phyloP scores from a whole-genome alignment of 2,888 invertebrate genomes.

The Eristalinus sepulchralis region DNA sequence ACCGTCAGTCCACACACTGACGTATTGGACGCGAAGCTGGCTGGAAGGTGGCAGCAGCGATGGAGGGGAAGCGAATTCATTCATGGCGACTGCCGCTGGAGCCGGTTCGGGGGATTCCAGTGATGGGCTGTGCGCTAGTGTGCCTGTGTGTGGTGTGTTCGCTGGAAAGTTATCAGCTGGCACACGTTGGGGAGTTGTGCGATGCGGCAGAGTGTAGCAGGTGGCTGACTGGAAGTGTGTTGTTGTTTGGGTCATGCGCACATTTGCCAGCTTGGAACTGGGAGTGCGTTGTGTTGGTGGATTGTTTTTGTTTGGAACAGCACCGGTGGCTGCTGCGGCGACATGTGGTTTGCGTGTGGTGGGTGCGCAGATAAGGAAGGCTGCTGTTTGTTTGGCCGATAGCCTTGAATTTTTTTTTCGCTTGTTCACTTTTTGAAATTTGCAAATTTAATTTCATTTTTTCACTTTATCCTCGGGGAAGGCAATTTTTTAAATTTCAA shows the following conservation, averaged over 20 bases:
- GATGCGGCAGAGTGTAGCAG: constrained; percentile 35
- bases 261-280: constrained; percentile 30
- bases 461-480: no score
- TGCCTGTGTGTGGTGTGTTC: not conserved
- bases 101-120: constrained; percentile 45
- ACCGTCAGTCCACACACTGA: constrained; percentile 15
- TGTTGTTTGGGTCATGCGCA: constrained; percentile 65
- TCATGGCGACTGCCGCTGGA: constrained; percentile 42
- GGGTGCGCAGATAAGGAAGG: constrained; percentile 4
- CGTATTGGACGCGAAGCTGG: constrained; percentile 34
- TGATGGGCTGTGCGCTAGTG: not conserved
- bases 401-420: not conserved
- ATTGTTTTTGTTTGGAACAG: constrained; percentile 54
- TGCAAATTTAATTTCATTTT: not conserved
- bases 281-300: constrained; percentile 29
- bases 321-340: constrained; percentile 17
- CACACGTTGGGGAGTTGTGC: constrained; percentile 20
- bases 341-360: not conserved
- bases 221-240: constrained; percentile 62
- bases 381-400: not conserved
- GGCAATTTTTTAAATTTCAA: no score
- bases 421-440: not conserved
- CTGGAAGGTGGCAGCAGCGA: constrained; percentile 34
- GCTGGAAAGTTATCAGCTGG: constrained; percentile 61
- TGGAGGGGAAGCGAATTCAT: constrained; percentile 53